phyloP scores from a whole-genome alignment of 2,113 vertebrate genomes.

The Potamarius usumacintae region DNA sequence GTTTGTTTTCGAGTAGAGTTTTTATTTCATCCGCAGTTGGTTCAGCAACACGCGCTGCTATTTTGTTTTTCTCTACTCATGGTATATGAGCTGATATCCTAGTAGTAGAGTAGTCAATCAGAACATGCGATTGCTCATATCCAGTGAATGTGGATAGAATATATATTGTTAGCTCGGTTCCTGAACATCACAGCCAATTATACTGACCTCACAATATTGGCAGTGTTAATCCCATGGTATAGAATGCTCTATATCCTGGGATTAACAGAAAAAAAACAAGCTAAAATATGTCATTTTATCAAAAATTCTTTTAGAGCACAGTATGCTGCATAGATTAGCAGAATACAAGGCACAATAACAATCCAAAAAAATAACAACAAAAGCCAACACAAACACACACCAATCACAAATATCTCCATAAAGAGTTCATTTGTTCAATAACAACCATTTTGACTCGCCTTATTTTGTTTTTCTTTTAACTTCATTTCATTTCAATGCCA shows the following conservation, averaged over 20 bases:
- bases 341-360: background rate
- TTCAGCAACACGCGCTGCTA: too few species aligned
- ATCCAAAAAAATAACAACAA: background rate
- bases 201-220: background rate
- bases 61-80: too few species aligned
- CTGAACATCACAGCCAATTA: background rate
- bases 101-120: too few species aligned
- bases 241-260: background rate
- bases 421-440: background rate
- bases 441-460: background rate
- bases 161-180: background rate
- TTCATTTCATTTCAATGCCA: constrained; percentile 72
- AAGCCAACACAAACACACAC: background rate
- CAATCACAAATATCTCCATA: background rate
- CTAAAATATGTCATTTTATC: background rate
- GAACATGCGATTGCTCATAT: too few species aligned
- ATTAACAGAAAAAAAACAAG: background rate
- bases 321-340: background rate
- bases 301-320: background rate
- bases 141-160: too few species aligned
- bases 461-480: constrained; percentile 27
- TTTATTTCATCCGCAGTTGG: too few species aligned
- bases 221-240: background rate
- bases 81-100: too few species aligned
- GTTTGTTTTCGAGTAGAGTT: too few species aligned